These are phyloP conservation scores for Psittacula echo DNA, from an alignment of 2,797 vertebrate species.

Conservation along the genomic window DNA sequence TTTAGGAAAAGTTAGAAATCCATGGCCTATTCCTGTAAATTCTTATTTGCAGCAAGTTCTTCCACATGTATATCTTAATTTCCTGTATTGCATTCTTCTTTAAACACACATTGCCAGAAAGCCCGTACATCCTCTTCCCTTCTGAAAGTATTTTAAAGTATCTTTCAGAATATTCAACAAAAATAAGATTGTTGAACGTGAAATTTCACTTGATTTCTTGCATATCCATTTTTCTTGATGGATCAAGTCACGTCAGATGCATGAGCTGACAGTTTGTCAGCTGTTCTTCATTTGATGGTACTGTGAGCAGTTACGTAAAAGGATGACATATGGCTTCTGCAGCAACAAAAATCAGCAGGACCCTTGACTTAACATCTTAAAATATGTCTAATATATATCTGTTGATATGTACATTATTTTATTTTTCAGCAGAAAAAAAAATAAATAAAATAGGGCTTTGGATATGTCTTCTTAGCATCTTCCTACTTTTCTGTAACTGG, in stretches of 20 bases:
- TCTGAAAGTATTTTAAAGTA: not conserved
- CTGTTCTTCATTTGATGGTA: not conserved
- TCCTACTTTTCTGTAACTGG: not conserved
- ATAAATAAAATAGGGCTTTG: not conserved
- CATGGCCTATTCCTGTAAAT: not conserved
- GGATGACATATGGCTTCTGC: not conserved
- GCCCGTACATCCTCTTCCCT: not conserved
- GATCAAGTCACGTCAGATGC: not conserved
- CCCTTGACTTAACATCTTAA: not conserved
- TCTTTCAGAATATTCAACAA: not conserved
- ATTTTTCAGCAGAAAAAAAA: not conserved
- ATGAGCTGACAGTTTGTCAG: not conserved
- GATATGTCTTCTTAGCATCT: not conserved
- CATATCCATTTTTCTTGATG: not conserved
- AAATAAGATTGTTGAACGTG: not conserved
- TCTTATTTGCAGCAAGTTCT: not conserved
- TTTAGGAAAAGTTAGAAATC: not conserved
- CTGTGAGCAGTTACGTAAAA: not conserved
- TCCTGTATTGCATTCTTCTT: not conserved
- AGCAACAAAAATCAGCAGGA: not conserved
- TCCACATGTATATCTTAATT: not conserved
- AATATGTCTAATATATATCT: not conserved
- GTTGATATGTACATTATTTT: not conserved
- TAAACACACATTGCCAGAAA: not conserved
- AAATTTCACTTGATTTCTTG: not conserved